Evolutionary conservation across 2,113 vertebrate genomes (phyloP).

Genomic region (Cyprinodon brontotheroides): DNA sequence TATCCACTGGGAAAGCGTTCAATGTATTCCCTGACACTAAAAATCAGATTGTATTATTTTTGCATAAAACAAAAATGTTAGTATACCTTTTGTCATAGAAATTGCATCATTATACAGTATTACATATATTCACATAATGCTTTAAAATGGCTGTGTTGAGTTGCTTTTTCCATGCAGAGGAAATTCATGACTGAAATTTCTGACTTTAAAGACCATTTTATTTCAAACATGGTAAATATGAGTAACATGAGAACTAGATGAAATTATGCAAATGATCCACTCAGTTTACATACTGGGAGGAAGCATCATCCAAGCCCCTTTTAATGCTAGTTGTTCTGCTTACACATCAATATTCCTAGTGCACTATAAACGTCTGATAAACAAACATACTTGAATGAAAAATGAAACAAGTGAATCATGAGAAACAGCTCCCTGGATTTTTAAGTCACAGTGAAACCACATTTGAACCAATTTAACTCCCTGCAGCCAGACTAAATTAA

Average conservation of each 20-base stretch:
- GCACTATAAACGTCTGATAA: too few relatives aligned
- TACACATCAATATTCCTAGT: too few relatives aligned
- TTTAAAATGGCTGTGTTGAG: not conserved
- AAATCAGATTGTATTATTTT: not conserved
- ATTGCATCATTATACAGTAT: not conserved
- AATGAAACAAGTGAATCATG: too few relatives aligned
- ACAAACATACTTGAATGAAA: too few relatives aligned
- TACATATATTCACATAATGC: not conserved
- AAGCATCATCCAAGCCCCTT: too few relatives aligned
- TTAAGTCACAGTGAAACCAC: too few relatives aligned
- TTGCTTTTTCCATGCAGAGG: not conserved
- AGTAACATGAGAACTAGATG: not conserved
- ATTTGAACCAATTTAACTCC: too few relatives aligned
- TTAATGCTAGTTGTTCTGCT: too few relatives aligned
- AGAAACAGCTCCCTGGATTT: too few relatives aligned
- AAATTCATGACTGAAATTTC: not conserved
- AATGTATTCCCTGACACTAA: conserved; percentile 8
- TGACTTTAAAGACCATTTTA: not conserved
- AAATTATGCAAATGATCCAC: not conserved
- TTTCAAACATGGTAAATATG: not conserved
- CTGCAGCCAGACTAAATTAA: too few relatives aligned
- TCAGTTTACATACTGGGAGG: not conserved
- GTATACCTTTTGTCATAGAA: not conserved
- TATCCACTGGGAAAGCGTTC: conserved; percentile 9
- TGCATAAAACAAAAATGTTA: not conserved